Evolutionary conservation across 2,888 invertebrate species (phyloP).

Genomic region (Trachelus tabidus): DNA sequence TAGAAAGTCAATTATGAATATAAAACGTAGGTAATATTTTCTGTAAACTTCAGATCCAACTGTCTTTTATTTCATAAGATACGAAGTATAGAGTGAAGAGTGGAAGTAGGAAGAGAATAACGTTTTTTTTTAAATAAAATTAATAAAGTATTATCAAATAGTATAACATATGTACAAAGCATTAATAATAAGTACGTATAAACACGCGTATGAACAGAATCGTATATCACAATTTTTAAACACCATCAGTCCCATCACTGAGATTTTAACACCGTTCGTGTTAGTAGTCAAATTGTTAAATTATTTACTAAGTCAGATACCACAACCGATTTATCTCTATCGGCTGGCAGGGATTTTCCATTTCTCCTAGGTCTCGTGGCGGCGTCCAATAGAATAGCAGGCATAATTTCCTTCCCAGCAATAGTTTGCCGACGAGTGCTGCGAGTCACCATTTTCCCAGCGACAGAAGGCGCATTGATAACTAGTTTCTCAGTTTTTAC

Average conservation of each 20-base stretch:
- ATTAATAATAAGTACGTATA: not conserved
- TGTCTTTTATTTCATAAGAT: not conserved
- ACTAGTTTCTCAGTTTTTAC: not conserved
- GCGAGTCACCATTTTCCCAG: constrained; percentile 1
- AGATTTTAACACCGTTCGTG: not conserved
- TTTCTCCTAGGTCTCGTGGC: not conserved
- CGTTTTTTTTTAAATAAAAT: not conserved
- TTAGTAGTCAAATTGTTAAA: not conserved
- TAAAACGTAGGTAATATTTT: not conserved
- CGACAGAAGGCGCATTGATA: not conserved
- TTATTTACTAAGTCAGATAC: not conserved
- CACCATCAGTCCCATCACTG: not conserved
- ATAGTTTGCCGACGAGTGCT: not conserved
- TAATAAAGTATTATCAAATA: not conserved
- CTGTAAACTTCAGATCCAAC: not conserved
- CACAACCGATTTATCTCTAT: not conserved
- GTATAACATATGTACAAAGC: not conserved
- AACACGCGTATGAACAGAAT: not conserved
- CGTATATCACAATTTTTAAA: not conserved
- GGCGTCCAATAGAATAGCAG: not conserved
- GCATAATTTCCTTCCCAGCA: not conserved
- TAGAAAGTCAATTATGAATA: not conserved
- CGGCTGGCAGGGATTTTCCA: not conserved
- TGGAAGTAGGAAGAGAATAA: not conserved
- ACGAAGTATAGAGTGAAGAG: not conserved